Evolutionary conservation across 2,797 vertebrate species (phyloP).

Genomic region (Odontamblyopus rebecca): DNA sequence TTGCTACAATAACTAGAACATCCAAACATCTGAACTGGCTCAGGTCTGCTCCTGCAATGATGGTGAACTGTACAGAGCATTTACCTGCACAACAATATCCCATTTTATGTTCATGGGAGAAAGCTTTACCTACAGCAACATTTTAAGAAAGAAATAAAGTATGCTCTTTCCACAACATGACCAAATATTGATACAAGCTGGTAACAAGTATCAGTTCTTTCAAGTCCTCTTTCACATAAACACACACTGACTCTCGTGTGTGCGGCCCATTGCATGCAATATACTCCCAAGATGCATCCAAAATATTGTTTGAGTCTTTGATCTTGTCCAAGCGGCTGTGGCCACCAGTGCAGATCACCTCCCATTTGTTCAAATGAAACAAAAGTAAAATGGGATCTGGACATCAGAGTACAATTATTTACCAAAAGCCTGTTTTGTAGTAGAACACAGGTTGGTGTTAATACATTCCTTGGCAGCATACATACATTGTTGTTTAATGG

Average conservation of each 20-base stretch:
- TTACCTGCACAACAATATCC: slow-evolving; percentile 9
- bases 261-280: slow-evolving; percentile 64
- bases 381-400: slow-evolving; percentile 34
- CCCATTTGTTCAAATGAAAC: slow-evolving; percentile 37
- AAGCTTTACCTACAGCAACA: slow-evolving; percentile 21
- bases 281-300: slow-evolving; percentile 41
- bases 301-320: slow-evolving; percentile 16
- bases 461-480: slow-evolving; percentile 61
- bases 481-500: slow-evolving; percentile 51
- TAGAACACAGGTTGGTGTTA: slow-evolving; percentile 44
- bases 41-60: slow-evolving; percentile 33
- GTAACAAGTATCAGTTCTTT: slow-evolving; percentile 21
- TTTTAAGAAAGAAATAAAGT: slow-evolving; percentile 18
- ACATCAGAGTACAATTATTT: slow-evolving; percentile 17
- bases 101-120: slow-evolving; percentile 5
- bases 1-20: slow-evolving; percentile 59
- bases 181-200: slow-evolving; percentile 21
- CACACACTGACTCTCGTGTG: slow-evolving; percentile 43
- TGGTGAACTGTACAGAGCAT: slow-evolving; percentile 18
- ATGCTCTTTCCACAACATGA: slow-evolving; percentile 26
- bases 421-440: slow-evolving; percentile 42
- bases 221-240: slow-evolving; percentile 14
- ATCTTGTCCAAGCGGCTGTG: slow-evolving; percentile 13
- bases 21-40: slow-evolving; percentile 45
- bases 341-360: slow-evolving; percentile 29